A percentile compares a stretch with the other conserved stretches of the same genome.
These are phyloP conservation scores for Frankliniella intonsa DNA, from an alignment of 2,888 invertebrate species.

Conservation along the genomic window DNA sequence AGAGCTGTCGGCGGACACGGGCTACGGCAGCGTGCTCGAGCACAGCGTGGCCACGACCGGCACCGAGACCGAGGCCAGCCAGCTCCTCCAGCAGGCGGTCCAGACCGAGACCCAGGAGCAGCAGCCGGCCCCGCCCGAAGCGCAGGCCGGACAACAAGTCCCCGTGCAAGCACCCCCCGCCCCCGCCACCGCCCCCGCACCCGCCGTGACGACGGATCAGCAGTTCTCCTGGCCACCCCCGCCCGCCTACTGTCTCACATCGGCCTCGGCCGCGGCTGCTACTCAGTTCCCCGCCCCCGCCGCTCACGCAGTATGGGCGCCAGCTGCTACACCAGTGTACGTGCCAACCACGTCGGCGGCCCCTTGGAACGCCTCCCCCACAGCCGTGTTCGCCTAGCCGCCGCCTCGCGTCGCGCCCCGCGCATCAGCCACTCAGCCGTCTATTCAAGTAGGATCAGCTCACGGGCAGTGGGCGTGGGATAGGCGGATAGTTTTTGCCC, in stretches of 20 bases:
- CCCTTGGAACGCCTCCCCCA: too few relatives aligned
- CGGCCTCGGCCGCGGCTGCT: not conserved
- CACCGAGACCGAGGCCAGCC: too few relatives aligned
- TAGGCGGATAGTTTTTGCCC: too few relatives aligned
- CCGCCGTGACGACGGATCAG: not conserved
- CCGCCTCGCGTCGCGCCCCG: too few relatives aligned
- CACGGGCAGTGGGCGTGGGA: too few relatives aligned
- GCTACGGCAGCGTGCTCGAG: not conserved
- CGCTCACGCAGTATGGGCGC: not conserved
- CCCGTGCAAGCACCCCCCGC: not conserved
- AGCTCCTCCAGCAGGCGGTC: not conserved
- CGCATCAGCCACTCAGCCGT: too few relatives aligned
- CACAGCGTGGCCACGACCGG: not conserved
- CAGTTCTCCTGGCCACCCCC: not conserved
- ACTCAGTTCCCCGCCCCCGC: not conserved
- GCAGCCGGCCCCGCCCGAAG: not conserved
- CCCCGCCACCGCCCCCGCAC: not conserved
- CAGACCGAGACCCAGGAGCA: not conserved
- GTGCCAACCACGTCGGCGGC: constrained; percentile 3
- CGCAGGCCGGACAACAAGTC: not conserved
- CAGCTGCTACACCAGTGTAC: constrained; percentile 1
- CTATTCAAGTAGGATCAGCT: too few relatives aligned
- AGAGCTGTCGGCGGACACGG: too few relatives aligned
- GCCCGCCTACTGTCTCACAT: too few relatives aligned
- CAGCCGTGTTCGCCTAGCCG: too few relatives aligned